These are phyloP conservation scores for Progne subis DNA, from an alignment of 2,113 vertebrate genomes.

Conservation along the genomic window DNA sequence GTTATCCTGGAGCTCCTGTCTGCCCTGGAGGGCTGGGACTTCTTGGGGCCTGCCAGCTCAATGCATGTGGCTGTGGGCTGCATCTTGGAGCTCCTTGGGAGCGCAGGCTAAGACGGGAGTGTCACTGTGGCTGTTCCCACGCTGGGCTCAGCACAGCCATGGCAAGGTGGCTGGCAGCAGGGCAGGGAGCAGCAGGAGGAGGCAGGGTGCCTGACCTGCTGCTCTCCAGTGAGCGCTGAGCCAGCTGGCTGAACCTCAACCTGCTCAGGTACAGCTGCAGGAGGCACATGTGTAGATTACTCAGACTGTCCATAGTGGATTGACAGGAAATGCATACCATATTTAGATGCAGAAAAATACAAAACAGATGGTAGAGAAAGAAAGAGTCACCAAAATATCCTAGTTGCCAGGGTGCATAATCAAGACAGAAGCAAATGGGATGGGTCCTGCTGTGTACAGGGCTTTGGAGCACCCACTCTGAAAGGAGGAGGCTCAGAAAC, in stretches of 20 bases:
- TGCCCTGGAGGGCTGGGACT: not conserved
- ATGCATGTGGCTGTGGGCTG: fast-evolving
- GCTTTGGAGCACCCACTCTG: not conserved
- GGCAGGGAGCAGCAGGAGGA: not conserved
- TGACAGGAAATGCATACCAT: not conserved
- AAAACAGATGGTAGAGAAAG: not conserved
- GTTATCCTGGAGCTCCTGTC: not conserved
- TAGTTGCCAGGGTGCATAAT: not conserved
- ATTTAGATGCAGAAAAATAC: not conserved
- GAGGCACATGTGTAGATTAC: not conserved
- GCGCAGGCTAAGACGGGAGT: not conserved
- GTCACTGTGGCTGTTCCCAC: fast-evolving
- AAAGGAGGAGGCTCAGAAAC: not conserved
- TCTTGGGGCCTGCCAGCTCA: not conserved
- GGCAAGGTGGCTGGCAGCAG: not conserved
- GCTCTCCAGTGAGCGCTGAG: not conserved
- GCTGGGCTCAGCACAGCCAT: not conserved
- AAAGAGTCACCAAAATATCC: not conserved
- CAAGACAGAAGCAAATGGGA: not conserved
- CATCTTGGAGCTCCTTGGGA: not conserved
- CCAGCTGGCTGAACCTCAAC: not conserved
- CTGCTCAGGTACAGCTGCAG: not conserved
- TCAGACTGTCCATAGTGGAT: not conserved
- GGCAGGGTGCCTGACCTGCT: not conserved
- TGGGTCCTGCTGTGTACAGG: not conserved